Evolutionary conservation across 1,140 invertebrate genomes (phyloP).

Genomic region (Formica selysi): DNA sequence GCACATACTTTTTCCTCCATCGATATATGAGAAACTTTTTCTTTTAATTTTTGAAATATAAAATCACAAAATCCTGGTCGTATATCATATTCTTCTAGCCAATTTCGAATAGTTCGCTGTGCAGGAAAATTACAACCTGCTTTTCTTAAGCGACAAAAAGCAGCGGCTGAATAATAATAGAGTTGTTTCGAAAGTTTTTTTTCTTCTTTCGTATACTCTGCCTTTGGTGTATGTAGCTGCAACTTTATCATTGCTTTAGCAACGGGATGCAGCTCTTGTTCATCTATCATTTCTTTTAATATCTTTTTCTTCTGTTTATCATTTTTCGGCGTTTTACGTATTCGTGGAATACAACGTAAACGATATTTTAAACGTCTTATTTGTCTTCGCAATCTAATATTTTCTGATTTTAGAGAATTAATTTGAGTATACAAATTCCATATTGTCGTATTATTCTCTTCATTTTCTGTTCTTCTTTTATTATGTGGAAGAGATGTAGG

Average conservation of each 20-base stretch:
- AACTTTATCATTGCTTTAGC: slow-evolving; percentile 6
- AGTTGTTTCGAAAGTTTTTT: too few relatives aligned
- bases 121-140: too few relatives aligned
- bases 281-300: background rate
- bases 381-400: background rate
- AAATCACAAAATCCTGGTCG: background rate
- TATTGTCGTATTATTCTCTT: background rate
- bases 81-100: background rate
- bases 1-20: background rate
- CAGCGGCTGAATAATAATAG: too few relatives aligned
- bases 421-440: background rate
- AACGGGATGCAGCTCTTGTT: slow-evolving; percentile 14
- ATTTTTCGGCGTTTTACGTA: background rate
- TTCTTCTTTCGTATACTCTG: too few relatives aligned
- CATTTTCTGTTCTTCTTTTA: background rate
- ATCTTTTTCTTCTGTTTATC: background rate
- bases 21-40: background rate
- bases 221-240: too few relatives aligned
- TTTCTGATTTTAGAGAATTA: background rate
- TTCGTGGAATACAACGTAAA: background rate
- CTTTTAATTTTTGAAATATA: background rate
- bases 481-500: background rate
- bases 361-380: slow-evolving; percentile 4
- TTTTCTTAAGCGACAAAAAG: too few relatives aligned
- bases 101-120: too few relatives aligned